phyloP scores from a whole-genome alignment of 2,888 invertebrate species.

The Megalurothrips usitatus region DNA sequence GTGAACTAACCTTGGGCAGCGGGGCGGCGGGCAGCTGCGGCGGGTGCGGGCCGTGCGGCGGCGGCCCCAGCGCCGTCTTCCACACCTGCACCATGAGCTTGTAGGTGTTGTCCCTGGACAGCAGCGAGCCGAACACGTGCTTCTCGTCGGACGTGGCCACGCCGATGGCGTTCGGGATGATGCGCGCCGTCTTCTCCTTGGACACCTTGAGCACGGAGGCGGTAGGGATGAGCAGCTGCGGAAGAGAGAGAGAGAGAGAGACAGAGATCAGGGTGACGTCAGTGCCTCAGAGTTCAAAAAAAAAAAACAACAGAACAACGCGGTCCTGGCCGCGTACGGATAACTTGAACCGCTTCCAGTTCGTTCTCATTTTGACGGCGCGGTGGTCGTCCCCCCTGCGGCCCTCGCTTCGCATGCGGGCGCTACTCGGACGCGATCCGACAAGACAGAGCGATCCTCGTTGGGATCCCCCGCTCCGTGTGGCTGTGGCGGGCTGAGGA shows the following conservation, averaged over 20 bases:
- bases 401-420: too few relatives aligned
- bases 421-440: too few relatives aligned
- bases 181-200: constrained; percentile 88
- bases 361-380: too few relatives aligned
- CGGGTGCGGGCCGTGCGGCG: background rate
- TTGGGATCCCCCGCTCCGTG: too few relatives aligned
- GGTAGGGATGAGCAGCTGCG: constrained; percentile 81
- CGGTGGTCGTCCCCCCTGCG: too few relatives aligned
- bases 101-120: constrained; percentile 83
- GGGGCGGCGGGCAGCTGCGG: background rate
- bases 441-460: too few relatives aligned
- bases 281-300: too few relatives aligned
- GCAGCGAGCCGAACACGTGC: constrained; percentile 84
- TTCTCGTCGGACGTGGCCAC: constrained; percentile 75
- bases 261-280: background rate
- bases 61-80: constrained; percentile 57
- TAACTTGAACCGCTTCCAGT: too few relatives aligned
- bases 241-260: constrained; percentile 38
- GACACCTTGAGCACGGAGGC: constrained; percentile 79
- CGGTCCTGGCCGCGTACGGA: too few relatives aligned
- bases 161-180: constrained; percentile 92
- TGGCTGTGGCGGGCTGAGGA: too few relatives aligned
- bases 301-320: too few relatives aligned
- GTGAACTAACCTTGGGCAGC: background rate
- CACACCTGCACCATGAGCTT: constrained; percentile 82